Percentiles rank a stretch among this genome's conserved stretches.
These are phyloP conservation scores for Microdon myrmicae DNA, from an alignment of 2,888 invertebrate genomes.

Conservation along the genomic window DNA sequence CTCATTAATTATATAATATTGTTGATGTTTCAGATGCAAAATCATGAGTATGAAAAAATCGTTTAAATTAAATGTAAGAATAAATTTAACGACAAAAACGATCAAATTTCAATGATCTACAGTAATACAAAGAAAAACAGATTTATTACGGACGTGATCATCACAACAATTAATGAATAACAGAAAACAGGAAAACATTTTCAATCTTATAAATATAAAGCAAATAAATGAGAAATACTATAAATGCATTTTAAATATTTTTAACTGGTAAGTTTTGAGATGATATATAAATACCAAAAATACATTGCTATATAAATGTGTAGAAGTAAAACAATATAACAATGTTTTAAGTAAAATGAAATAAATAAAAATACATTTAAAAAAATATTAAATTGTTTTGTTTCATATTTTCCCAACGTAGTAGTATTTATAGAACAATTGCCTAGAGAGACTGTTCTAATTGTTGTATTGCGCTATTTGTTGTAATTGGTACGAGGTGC, in stretches of 20 bases:
- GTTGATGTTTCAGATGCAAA: no score
- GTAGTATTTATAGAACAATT: no score
- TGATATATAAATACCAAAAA: constrained; percentile 21
- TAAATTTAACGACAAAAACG: constrained; percentile 7
- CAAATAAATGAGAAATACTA: constrained; percentile 12
- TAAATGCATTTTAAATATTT: constrained; percentile 38
- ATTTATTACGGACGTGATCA: constrained; percentile 8
- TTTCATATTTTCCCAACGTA: no score
- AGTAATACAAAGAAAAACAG: background rate
- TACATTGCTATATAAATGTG: constrained; percentile 45
- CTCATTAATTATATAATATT: no score
- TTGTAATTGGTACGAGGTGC: no score
- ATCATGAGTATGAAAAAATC: no score
- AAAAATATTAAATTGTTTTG: no score
- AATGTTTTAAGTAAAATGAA: constrained; percentile 36
- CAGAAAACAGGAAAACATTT: constrained; percentile 4
- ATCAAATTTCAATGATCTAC: no score
- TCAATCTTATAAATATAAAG: no score
- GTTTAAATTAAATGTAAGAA: no score
- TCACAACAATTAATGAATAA: constrained; percentile 11
- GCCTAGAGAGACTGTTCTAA: no score
- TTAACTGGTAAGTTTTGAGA: constrained; percentile 33
- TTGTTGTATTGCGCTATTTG: no score
- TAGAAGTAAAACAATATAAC: constrained; percentile 40
- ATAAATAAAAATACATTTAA: constrained; percentile 36